Base-by-base conservation (phyloP, 35 echinoderm and acorn worm genomes). In the Apostichopus parvimensis region DNA sequence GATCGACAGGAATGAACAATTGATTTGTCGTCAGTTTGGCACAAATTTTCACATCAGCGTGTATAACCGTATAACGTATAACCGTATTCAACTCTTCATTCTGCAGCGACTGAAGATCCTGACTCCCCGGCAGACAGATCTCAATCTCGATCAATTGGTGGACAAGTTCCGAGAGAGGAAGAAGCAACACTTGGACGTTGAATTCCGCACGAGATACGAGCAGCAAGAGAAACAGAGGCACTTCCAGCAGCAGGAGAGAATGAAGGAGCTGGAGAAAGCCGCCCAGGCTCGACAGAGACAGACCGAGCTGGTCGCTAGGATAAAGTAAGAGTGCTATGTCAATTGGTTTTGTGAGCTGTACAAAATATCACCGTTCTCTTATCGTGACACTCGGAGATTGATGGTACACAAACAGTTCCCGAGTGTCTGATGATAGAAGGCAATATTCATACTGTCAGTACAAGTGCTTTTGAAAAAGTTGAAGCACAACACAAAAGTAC, bases 81-180 rank as follows among this genome's bases (percentile, higher is more conserved):
- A 45, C 34, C 34, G 34, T 45, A 45, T 45, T 45, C 2, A 4
- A 18, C 80, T 54, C 64, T 65, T 73, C 14, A 52, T 60, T 58
- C 10, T 57, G 64, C 94, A 98, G 96, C 86, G 96, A 70, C 82
- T 99, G 87, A 99, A 94, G 71, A 80, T 96, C 15, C 87, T 99
- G 2, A 99, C 97, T 0, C 97, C 97, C 62, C 93, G 97, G 13
- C 97, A 99, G 72, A 94, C 95, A 2, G 95, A 96, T 54, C 77
- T 95, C 45, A 95, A 99, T 59, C 90, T 99, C 5, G 94, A 99
- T 34, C 91, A 96, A 28, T 86, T 99, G 53, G 97, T 99, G 34
- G 97, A 99, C 53, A 93, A 87, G 80, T 99, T 99, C 88, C 73
- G 97, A 11, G 97, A 99, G 62, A 66, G 95, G 12, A 99, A 99